Evolutionary conservation across 2,888 invertebrate genomes (phyloP).

Genomic region (Cepaea hortensis): DNA sequence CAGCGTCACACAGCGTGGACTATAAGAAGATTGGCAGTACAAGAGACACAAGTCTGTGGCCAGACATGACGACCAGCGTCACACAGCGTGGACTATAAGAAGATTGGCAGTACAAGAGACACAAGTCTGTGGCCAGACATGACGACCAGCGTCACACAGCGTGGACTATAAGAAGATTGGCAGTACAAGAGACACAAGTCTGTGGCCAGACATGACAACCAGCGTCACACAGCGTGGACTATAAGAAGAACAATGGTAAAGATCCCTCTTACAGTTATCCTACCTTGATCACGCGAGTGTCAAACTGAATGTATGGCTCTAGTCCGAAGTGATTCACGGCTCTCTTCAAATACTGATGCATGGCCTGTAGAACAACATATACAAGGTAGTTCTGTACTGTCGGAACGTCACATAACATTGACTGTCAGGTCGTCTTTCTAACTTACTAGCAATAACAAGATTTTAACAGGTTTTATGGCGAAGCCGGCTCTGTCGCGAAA

Average conservation of each 20-base stretch:
- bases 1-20: no score
- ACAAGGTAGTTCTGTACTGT: not conserved
- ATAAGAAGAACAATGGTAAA: not conserved
- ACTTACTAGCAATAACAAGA: not conserved
- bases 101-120: no score
- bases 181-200: no score
- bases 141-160: no score
- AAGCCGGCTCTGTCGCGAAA: not conserved
- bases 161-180: no score
- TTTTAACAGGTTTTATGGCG: not conserved
- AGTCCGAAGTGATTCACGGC: not conserved
- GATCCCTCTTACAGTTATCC: not conserved
- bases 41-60: no score
- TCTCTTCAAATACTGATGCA: constrained; percentile 21
- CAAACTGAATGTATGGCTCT: not conserved
- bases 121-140: no score
- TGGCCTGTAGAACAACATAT: not conserved
- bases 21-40: no score
- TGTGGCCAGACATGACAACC: no score
- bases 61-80: no score
- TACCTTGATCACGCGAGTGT: constrained; percentile 38
- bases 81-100: no score
- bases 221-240: no score
- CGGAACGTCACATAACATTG: not conserved
- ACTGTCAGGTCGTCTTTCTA: not conserved